Base-by-base conservation (phyloP, 2,113 vertebrate genomes). In the Boleophthalmus pectinirostris region DNA sequence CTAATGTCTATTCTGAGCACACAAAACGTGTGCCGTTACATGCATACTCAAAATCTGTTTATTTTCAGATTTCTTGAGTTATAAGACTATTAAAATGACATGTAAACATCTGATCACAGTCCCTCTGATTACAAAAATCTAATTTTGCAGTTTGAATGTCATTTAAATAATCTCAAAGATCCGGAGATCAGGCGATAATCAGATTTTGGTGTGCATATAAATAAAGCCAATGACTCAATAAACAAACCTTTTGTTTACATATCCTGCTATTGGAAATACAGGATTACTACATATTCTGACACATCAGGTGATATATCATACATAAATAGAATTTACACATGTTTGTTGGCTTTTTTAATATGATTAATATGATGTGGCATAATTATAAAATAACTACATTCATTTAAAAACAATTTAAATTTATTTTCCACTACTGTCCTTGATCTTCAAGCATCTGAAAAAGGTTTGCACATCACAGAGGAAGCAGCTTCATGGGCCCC, bases 1-100 rank as follows among this genome's bases (percentile, higher is more conserved):
- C 25, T 71, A 75, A 75, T 83, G 80, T 73, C 54, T 81, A 65
- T 45, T 51, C 79, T 57, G 38, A 20, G 5, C 47, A 20, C 47
- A 5, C 16, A 7, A 20, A 43, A 43, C 10, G 9, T 1, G 0
- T 43, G 38, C 38, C 8, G 38, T 43, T 43, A 43, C 38, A 43
- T 43, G 38, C 10, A 10, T 1, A 43, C 38, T 9, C 35, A 6
- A 38, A 38, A 5, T 43, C 38, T 43, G 38, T 43, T 43, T 43
- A 43, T 43, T 43, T 10, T 43, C 38, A 43, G 38, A 43, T 43
- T 8, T 43, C 38, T 43, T 43, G 38, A 43, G 38, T 43, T 29
- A 29, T 29, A 29, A 29, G 29, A 29, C 29, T 29, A 29, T 29
- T 43, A 43, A 43, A 43, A 43, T 43, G 38, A 43, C 38, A 43